A percentile compares a stretch with the other conserved stretches of the same genome.
Conservation (phyloP, 2,888 invertebrate species). For the Philhelius pedissequus region DNA sequence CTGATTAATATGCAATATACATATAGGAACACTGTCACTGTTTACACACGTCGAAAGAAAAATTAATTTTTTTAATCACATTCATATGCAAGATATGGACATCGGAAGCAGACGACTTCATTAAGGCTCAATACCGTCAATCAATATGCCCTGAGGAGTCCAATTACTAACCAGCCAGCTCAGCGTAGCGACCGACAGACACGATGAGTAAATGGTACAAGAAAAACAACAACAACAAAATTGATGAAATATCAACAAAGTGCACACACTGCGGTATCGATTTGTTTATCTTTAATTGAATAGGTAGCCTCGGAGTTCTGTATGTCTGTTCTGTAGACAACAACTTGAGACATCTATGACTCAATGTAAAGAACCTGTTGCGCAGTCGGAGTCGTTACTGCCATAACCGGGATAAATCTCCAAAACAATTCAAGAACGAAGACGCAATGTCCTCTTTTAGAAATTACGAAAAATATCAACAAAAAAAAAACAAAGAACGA, state of each 20-base stretch:
- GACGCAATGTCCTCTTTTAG: constrained; percentile 17
- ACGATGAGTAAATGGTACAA: not conserved
- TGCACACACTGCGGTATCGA: constrained; percentile 24
- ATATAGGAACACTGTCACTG: not conserved
- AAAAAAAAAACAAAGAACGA: constrained; percentile 3
- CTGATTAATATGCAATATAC: constrained; percentile 43
- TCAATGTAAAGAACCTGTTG: constrained; percentile 22
- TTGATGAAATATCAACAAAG: constrained; percentile 44
- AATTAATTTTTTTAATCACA: constrained; percentile 12
- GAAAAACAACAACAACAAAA: constrained; percentile 22
- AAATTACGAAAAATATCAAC: not conserved
- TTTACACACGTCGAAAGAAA: not conserved
- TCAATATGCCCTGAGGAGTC: constrained; percentile 17
- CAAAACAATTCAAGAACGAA: constrained; percentile 1
- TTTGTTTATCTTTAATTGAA: constrained; percentile 52
- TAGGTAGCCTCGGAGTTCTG: not conserved
- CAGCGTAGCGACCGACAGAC: not conserved
- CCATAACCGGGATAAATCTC: constrained; percentile 29
- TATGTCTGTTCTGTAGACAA: not conserved
- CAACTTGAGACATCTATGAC: constrained; percentile 4
- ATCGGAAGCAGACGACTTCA: constrained; percentile 40
- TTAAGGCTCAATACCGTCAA: constrained; percentile 18
- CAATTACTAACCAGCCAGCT: not conserved
- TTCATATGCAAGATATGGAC: not conserved
- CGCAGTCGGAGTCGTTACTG: not conserved